phyloP scores from a whole-genome alignment of 2,888 invertebrate species.

The Mesochorus sp. region DNA sequence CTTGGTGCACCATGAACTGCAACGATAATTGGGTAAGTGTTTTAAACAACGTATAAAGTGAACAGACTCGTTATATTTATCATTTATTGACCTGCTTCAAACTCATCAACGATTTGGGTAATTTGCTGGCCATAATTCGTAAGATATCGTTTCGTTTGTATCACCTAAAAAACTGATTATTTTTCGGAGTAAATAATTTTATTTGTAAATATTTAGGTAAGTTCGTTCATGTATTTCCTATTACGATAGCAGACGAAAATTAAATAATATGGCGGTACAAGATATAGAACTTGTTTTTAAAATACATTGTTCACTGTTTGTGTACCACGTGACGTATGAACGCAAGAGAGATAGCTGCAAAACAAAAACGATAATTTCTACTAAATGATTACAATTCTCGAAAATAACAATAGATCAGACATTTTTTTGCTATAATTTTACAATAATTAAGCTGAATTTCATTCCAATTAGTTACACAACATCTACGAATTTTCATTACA shows the following conservation, averaged over 20 bases:
- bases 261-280: no score
- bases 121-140: constrained; percentile 53
- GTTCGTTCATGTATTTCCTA: neutral
- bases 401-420: no score
- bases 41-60: constrained; percentile 2
- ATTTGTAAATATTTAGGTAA: constrained; percentile 24
- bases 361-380: no score
- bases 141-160: neutral
- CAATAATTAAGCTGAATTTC: no score
- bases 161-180: neutral
- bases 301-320: no score
- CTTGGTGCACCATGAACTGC: constrained; percentile 91
- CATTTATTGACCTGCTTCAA: constrained; percentile 69
- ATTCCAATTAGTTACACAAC: no score
- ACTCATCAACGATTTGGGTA: constrained; percentile 66
- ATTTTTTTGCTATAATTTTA: no score
- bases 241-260: neutral
- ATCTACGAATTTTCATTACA: no score
- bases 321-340: no score
- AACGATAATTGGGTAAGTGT: constrained; percentile 73
- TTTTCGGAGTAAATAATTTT: neutral
- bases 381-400: no score
- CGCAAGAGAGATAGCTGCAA: no score
- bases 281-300: no score
- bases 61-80: constrained; percentile 9